phyloP scores from a whole-genome alignment of 2,113 vertebrate species.

The Hippocampus abdominalis region DNA sequence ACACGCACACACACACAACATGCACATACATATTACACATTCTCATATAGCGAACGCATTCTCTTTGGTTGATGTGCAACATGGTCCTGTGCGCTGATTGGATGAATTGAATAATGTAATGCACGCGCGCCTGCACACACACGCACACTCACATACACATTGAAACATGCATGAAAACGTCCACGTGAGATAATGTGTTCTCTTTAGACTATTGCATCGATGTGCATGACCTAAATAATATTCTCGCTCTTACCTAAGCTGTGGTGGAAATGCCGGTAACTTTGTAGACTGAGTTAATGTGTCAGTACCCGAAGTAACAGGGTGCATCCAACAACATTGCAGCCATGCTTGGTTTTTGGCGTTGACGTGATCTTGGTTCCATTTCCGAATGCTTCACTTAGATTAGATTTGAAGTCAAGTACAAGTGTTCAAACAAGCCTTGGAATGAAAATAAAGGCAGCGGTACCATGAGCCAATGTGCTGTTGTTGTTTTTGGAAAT shows the following conservation, averaged over 20 bases:
- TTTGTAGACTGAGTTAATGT: not conserved
- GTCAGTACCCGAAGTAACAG: no score
- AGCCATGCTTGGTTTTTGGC: no score
- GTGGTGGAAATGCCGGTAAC: not conserved
- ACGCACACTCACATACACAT: not conserved
- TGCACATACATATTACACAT: not conserved
- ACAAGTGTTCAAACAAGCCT: no score
- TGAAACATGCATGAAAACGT: not conserved
- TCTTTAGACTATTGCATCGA: not conserved
- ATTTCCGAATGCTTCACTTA: no score
- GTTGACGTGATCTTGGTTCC: no score
- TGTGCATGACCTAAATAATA: not conserved
- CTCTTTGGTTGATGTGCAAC: slow-evolving; percentile 1
- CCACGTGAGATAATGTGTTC: not conserved
- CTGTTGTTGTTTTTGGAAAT: no score
- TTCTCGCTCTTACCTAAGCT: not conserved
- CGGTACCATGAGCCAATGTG: no score
- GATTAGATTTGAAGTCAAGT: no score
- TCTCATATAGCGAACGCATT: not conserved
- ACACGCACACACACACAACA: not conserved
- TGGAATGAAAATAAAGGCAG: no score
- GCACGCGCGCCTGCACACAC: not conserved
- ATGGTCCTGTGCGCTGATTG: slow-evolving; percentile 15
- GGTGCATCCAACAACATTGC: no score
- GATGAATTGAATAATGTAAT: not conserved